Base-by-base conservation (phyloP, 2,888 invertebrate species). In the Schizaphis graminum region DNA sequence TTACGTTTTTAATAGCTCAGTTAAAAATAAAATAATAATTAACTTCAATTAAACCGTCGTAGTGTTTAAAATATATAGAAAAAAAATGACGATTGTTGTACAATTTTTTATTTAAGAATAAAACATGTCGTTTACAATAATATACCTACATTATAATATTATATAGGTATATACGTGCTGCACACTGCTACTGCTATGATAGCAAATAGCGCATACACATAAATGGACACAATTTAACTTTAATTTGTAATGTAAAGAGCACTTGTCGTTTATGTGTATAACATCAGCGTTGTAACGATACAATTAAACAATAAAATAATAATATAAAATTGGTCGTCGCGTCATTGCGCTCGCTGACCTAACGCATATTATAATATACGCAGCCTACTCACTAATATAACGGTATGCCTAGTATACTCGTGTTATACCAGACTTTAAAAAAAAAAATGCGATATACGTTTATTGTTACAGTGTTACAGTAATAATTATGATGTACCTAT, bases 221-320 rank as follows among this genome's bases (percentile, higher is more conserved):
- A 77, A 77, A 77, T 77, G 77, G 77, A 77, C 35, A 11, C 77
- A 77, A 77, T 77, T 77, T 77, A 77, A 77, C 77, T 77, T 77
- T 77, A 77, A 77, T 77, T 77, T 77, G 77, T 77, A 35, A 77
- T 41, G 35, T 77, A 35, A 77, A 77, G 77, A 77, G 77, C 77
- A 77, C 77, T 77, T 77, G 77, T 77, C 35, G 77, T 21, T 21
- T 67, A 35, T 67, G 67, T 67, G 35, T 67, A 67, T 35, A 67
- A 67, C 67, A 16, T 67, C 67, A 67, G n/a, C 67, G 1, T 77
- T 41, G 77, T 41, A 41, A 77, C 35, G 77, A 35, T 77, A 77
- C 77, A 77, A 77, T 77, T 77, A 77, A 77, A 77, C 77, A 77
- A 77, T 77, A 77, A 77, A 61, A 61, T 77, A 41, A 77, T 67